phyloP scores from a whole-genome alignment of 2,888 invertebrate species.

The Pheosia tremula region DNA sequence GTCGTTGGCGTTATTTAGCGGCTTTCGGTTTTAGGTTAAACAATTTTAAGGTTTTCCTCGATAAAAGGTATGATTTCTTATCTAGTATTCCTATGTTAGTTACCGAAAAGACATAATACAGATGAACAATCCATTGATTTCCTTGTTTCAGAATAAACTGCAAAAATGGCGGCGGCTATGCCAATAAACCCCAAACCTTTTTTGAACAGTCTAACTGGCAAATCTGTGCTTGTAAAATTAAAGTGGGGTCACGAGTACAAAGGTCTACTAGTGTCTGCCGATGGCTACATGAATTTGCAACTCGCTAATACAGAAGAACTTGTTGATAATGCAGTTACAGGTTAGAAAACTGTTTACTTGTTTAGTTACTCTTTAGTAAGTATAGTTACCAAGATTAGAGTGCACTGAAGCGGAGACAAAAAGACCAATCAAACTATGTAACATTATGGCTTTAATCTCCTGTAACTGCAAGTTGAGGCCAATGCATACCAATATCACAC shows the following conservation, averaged over 20 bases:
- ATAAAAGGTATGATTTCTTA: constrained; percentile 13
- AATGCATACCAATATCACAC: too few relatives aligned
- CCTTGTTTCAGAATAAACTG: constrained; percentile 31
- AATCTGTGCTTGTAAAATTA: constrained; percentile 98
- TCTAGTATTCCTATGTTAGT: neutral
- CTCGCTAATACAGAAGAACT: constrained; percentile 99
- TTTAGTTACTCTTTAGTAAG: too few relatives aligned
- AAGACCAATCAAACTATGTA: too few relatives aligned
- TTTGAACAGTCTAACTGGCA: constrained; percentile 98
- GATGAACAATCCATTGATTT: neutral
- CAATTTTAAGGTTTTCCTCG: constrained; percentile 7
- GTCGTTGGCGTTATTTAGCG: constrained; percentile 2
- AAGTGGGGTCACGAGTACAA: constrained; percentile 99
- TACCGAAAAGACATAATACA: neutral
- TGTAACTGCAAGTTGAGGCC: too few relatives aligned
- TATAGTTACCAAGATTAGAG: too few relatives aligned
- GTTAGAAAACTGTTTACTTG: constrained; percentile 68
- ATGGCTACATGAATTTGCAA: constrained; percentile 99
- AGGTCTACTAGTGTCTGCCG: constrained; percentile 98
- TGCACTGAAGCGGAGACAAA: too few relatives aligned
- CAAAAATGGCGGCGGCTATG: constrained; percentile 92
- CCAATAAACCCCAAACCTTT: constrained; percentile 99
- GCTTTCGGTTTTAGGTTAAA: constrained; percentile 32
- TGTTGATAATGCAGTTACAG: constrained; percentile 95
- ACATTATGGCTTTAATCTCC: too few relatives aligned